These are phyloP conservation scores for Prolemur simus DNA, from an alignment of 2,113 vertebrate species.

Conservation along the genomic window DNA sequence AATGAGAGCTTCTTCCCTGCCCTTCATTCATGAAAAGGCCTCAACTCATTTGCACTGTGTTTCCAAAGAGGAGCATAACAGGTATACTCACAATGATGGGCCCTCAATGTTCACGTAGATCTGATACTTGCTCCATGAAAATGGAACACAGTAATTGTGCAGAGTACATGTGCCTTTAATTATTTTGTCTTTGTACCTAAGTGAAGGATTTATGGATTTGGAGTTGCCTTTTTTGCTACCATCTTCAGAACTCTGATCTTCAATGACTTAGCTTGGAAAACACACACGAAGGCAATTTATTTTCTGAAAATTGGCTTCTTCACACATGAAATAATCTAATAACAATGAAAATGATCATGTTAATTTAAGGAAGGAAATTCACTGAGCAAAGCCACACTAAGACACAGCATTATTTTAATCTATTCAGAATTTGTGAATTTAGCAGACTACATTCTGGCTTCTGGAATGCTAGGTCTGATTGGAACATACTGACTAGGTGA, in stretches of 20 bases:
- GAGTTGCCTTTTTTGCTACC: background rate
- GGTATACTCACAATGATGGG: background rate
- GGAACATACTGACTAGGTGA: background rate
- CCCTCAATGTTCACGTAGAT: background rate
- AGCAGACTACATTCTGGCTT: background rate
- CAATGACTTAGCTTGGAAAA: constrained; percentile 34
- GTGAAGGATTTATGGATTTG: background rate
- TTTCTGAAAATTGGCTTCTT: constrained; percentile 77
- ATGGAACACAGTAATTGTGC: background rate
- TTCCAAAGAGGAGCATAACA: background rate
- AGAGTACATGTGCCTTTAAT: background rate
- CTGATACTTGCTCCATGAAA: background rate
- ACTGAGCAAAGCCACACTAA: constrained; percentile 25
- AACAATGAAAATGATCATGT: constrained; percentile 37
- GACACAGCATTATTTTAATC: constrained; percentile 25
- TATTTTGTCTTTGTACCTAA: background rate
- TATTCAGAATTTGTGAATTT: background rate
- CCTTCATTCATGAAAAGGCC: constrained; percentile 65
- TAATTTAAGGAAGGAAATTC: constrained; percentile 55
- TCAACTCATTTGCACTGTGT: constrained; percentile 72
- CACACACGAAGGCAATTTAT: constrained; percentile 30
- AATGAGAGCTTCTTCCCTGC: constrained; percentile 69
- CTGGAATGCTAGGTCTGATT: background rate
- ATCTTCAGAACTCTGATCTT: constrained; percentile 34
- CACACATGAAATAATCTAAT: constrained; percentile 66